Evolutionary conservation across 1,140 invertebrate species (phyloP).

Genomic region (Drosophila sechellia): DNA sequence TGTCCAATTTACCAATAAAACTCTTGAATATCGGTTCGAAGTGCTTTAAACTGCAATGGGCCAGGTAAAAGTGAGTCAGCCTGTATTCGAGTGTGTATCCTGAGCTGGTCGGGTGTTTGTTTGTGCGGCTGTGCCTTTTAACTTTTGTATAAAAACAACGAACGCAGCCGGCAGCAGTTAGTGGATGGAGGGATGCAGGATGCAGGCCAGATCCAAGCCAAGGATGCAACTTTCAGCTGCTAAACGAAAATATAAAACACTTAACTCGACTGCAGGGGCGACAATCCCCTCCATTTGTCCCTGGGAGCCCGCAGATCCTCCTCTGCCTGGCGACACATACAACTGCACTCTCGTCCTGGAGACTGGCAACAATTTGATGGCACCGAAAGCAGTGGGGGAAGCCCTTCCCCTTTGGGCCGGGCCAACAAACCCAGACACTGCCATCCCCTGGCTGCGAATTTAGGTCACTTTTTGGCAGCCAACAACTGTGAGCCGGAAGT

Average conservation of each 20-base stretch:
- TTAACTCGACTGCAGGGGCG: conserved; percentile 73
- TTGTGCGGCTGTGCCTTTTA: conserved; percentile 61
- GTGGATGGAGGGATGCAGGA: conserved; percentile 51
- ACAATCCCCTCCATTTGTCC: conserved; percentile 34
- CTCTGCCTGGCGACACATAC: conserved; percentile 14
- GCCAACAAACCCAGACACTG: conserved; percentile 46
- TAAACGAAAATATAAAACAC: conserved; percentile 84
- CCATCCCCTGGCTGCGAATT: conserved; percentile 55
- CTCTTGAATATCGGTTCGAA: conserved; percentile 59
- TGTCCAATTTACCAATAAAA: conserved; percentile 82
- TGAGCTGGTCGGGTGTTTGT: conserved; percentile 26
- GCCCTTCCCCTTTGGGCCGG: conserved; percentile 11
- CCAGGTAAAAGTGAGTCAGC: conserved; percentile 43
- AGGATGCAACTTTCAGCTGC: conserved; percentile 82
- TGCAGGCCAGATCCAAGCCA: conserved; percentile 20
- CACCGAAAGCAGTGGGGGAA: conserved; percentile 23
- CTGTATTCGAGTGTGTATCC: conserved; percentile 24
- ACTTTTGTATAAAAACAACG: conserved; percentile 79
- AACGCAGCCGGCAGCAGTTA: conserved; percentile 57
- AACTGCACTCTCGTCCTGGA: conserved; percentile 21
- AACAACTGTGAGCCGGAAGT: conserved; percentile 48
- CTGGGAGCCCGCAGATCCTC: conserved; percentile 32
- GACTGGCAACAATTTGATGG: conserved; percentile 66
- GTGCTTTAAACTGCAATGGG: conserved; percentile 64
- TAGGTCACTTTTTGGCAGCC: conserved; percentile 77